These are phyloP conservation scores for Drosophila hydei DNA, from an alignment of 1,140 invertebrate species.

Conservation along the genomic window DNA sequence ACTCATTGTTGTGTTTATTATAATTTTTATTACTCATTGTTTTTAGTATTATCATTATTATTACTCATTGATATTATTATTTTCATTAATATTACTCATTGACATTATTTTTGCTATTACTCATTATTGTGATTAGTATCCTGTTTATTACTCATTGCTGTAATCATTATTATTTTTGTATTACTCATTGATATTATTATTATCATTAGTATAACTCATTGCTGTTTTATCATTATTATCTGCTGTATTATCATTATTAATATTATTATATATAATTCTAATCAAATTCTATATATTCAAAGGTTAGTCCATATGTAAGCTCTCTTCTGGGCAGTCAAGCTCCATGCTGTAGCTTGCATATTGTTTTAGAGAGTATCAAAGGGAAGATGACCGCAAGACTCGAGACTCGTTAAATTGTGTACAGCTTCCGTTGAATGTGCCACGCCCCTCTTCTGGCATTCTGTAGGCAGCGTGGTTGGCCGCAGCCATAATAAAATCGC, in stretches of 20 bases:
- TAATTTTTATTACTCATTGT: no score
- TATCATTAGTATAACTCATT: background rate
- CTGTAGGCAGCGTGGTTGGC: conserved; percentile 32
- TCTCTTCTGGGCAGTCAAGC: background rate
- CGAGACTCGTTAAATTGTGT: conserved; percentile 68
- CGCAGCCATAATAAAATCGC: conserved; percentile 43
- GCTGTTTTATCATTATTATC: background rate
- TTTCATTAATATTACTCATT: no score
- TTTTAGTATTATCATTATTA: no score
- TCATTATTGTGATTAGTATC: no score
- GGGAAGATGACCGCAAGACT: conserved; percentile 28
- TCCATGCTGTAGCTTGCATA: background rate
- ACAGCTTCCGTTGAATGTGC: conserved; percentile 29
- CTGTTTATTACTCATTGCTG: no score
- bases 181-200: no score
- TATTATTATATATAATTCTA: background rate
- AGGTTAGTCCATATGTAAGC: background rate
- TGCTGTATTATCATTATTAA: background rate
- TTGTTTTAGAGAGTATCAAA: conserved; percentile 29
- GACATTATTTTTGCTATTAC: no score
- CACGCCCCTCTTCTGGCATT: conserved; percentile 2
- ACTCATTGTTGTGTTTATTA: no score
- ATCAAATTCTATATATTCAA: no score
- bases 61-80: no score
- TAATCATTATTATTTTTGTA: no score